Percentiles rank a stretch among this genome's conserved stretches.
These are phyloP conservation scores for Diplogasteroides magnus DNA, from an alignment of 1,140 invertebrate genomes.

Conservation along the genomic window DNA sequence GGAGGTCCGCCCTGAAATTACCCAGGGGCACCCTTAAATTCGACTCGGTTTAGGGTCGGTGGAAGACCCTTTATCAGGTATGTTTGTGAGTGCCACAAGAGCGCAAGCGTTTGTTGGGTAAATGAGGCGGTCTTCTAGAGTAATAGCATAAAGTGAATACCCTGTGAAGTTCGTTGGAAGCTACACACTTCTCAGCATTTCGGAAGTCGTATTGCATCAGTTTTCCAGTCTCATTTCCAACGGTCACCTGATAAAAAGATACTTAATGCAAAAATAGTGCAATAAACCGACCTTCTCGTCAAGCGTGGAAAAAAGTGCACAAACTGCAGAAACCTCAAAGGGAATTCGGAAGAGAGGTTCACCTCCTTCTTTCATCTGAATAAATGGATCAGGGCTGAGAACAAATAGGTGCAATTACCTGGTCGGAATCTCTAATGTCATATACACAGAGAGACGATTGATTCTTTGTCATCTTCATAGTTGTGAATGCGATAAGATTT, in stretches of 20 bases:
- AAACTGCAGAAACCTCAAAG: conserved; percentile 46
- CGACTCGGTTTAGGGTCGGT: too few species aligned
- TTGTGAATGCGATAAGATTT: conserved; percentile 48
- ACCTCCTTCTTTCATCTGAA: conserved; percentile 2
- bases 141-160: too few species aligned
- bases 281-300: conserved; percentile 19
- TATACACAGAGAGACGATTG: conserved; percentile 34
- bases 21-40: too few species aligned
- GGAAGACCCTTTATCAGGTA: too few species aligned
- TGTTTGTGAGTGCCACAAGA: too few species aligned
- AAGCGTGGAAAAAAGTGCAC: conserved; percentile 28
- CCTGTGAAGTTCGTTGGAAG: conserved; percentile 35
- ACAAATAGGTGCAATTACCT: too few species aligned
- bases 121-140: too few species aligned
- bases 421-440: conserved; percentile 43
- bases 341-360: conserved; percentile 40
- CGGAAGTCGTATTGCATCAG: conserved; percentile 47
- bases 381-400: not conserved
- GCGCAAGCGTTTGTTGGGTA: too few species aligned
- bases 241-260: conserved; percentile 9
- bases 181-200: conserved; percentile 28
- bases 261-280: too few species aligned
- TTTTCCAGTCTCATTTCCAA: conserved; percentile 39
- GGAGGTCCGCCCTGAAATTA: too few species aligned
- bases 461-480: conserved; percentile 43